Conservation (phyloP, 2,113 vertebrate genomes). For the Nesospiza acunhae region DNA sequence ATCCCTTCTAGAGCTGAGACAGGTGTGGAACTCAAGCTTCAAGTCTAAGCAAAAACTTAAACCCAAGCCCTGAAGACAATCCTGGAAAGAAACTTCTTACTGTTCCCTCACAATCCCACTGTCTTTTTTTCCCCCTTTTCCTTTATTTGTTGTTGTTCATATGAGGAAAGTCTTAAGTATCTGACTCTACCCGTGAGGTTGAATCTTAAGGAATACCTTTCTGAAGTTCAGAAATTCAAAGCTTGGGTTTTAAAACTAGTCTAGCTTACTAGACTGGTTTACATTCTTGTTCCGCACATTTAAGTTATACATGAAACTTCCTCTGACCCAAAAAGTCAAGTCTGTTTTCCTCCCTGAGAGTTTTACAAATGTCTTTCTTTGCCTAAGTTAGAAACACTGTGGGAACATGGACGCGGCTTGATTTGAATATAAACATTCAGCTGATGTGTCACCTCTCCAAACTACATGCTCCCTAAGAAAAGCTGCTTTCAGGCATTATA, state of each 20-base stretch:
- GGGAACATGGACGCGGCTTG: not conserved
- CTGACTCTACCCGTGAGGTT: not conserved
- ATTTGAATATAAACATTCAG: not conserved
- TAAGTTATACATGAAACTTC: not conserved
- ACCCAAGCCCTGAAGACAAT: not conserved
- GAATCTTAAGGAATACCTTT: not conserved
- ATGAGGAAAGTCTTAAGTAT: not conserved
- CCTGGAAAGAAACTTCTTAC: not conserved
- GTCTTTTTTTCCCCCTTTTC: accelerated
- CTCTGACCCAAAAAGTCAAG: not conserved
- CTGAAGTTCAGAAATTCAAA: not conserved
- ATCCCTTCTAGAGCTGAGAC: not conserved
- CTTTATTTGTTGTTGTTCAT: not conserved
- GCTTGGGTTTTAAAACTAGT: not conserved
- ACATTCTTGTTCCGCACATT: not conserved
- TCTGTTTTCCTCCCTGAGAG: not conserved
- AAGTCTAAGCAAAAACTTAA: not conserved
- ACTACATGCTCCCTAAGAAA: not conserved
- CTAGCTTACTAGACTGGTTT: not conserved
- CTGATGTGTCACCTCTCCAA: not conserved
- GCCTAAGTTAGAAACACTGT: not conserved
- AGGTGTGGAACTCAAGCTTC: not conserved
- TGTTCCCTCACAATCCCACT: not conserved
- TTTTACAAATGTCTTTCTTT: not conserved
- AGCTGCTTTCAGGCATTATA: not conserved